A percentile compares a stretch with the other conserved stretches of the same genome.
These are phyloP conservation scores for Epiperipatus broadwayi DNA, from an alignment of 2,888 invertebrate genomes.

Conservation along the genomic window DNA sequence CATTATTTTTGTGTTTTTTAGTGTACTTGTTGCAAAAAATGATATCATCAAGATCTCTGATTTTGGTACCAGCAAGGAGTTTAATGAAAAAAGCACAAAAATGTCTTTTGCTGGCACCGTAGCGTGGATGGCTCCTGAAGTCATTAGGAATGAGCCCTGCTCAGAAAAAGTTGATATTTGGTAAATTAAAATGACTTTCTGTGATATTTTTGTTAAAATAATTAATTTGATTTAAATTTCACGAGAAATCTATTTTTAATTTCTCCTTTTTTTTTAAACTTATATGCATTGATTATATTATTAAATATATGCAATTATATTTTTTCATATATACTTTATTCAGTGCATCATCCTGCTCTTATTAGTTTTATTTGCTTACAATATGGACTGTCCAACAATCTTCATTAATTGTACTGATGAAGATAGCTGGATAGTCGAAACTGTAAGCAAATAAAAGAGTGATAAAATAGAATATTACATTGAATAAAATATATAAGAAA, in stretches of 20 bases:
- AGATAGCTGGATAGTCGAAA: too few species aligned
- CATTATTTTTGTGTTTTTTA: conserved; percentile 28
- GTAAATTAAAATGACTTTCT: conserved; percentile 32
- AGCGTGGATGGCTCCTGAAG: conserved; percentile 99
- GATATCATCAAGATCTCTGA: conserved; percentile 84
- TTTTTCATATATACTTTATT: background rate
- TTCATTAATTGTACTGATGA: too few species aligned
- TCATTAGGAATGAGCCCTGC: conserved; percentile 86
- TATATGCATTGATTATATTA: background rate
- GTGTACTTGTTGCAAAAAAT: conserved; percentile 61
- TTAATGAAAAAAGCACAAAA: conserved; percentile 80
- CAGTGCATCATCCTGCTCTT: too few species aligned
- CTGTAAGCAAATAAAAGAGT: too few species aligned
- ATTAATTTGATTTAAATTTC: background rate
- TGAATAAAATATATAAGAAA: too few species aligned
- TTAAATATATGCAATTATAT: background rate
- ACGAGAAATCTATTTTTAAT: too few species aligned
- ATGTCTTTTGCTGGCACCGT: conserved; percentile 98
- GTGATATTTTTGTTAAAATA: background rate
- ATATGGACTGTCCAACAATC: too few species aligned
- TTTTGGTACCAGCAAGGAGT: conserved; percentile 85
- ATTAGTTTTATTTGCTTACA: too few species aligned
- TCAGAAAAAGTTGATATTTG: conserved; percentile 96
- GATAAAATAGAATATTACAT: too few species aligned
- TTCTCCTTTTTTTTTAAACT: conserved; percentile 8